Percentiles rank a stretch among this genome's conserved stretches.
These are phyloP conservation scores for Nephotettix cincticeps DNA, from an alignment of 1,140 invertebrate species.

Conservation along the genomic window DNA sequence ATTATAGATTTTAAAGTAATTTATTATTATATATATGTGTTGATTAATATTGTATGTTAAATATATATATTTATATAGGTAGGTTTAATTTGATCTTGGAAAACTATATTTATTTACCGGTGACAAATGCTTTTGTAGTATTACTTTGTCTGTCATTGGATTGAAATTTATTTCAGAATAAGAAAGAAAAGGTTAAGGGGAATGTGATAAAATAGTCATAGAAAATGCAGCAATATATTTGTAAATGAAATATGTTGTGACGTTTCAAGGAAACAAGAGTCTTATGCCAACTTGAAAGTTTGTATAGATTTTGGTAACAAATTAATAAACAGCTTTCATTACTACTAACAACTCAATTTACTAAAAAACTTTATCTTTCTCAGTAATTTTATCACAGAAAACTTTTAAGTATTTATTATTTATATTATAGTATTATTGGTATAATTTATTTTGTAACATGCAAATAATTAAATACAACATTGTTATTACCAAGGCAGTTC, in stretches of 20 bases:
- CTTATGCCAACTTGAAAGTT: not conserved
- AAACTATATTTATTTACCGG: not conserved
- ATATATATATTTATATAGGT: constrained; percentile 3
- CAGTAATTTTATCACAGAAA: too few species aligned
- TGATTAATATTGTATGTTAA: not conserved
- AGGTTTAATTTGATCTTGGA: not conserved
- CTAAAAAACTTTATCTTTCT: too few species aligned
- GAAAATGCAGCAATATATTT: constrained; percentile 11
- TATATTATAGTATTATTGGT: too few species aligned
- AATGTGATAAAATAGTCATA: not conserved
- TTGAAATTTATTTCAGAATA: not conserved
- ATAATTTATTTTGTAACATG: too few species aligned
- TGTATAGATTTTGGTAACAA: too few species aligned
- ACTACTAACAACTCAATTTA: too few species aligned
- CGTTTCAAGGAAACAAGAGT: not conserved
- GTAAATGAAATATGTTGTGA: not conserved
- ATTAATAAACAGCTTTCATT: too few species aligned
- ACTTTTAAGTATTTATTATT: too few species aligned
- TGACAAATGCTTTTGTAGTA: not conserved
- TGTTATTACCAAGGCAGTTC: too few species aligned
- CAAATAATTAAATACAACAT: too few species aligned
- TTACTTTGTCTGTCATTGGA: constrained; percentile 10
- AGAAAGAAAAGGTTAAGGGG: not conserved
- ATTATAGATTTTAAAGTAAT: not conserved
- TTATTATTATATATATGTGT: not conserved